Conservation (phyloP, 2,888 invertebrate species). For the Linnaemya tessellans region DNA sequence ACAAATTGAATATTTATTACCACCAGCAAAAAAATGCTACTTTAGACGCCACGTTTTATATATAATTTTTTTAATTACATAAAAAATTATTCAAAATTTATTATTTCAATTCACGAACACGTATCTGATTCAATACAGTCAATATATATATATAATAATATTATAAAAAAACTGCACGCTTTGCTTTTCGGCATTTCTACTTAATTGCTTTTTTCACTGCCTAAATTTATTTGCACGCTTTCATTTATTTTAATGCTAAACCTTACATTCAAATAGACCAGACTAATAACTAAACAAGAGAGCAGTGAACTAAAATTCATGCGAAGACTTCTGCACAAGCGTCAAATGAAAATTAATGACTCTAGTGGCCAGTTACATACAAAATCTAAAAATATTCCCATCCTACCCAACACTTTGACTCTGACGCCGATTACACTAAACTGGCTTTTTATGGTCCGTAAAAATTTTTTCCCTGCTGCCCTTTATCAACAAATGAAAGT, state of each 20-base stretch:
- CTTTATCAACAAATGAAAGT: constrained; percentile 15
- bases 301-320: background rate
- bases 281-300: constrained; percentile 14
- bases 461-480: background rate
- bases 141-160: no score
- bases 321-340: background rate
- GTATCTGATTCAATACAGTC: no score
- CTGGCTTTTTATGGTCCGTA: background rate
- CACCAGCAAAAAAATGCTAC: no score
- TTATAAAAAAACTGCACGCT: no score
- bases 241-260: background rate
- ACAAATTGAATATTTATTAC: no score
- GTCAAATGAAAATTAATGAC: constrained; percentile 57
- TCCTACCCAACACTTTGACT: background rate
- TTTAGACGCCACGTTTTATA: no score
- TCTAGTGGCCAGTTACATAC: constrained; percentile 52
- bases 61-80: no score
- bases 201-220: background rate
- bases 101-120: no score
- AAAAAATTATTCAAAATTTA: no score
- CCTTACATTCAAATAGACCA: background rate
- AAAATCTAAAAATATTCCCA: constrained; percentile 32
- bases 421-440: constrained; percentile 3
- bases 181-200: no score
- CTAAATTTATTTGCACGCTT: background rate